Evolutionary conservation across 2,113 vertebrate genomes (phyloP).

Genomic region (Pelvicachromis taeniatus): DNA sequence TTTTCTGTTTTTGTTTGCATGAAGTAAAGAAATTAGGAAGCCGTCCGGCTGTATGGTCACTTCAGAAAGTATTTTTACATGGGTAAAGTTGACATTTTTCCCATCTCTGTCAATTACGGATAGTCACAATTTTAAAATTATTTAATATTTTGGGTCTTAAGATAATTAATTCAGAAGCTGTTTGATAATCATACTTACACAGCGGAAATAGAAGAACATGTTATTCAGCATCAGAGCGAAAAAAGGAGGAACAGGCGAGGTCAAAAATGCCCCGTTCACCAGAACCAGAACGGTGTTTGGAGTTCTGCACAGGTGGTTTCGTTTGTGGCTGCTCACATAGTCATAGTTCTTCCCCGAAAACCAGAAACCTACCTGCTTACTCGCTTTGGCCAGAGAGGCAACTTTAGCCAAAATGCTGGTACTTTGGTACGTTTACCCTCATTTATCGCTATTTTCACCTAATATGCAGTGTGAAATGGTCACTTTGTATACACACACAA

Average conservation of each 20-base stretch:
- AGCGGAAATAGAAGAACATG: background rate
- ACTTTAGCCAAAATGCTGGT: background rate
- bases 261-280: background rate
- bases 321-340: too few relatives aligned
- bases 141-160: background rate
- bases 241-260: background rate
- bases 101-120: background rate
- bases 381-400: background rate
- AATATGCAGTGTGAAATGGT: background rate
- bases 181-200: background rate
- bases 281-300: background rate
- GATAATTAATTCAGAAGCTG: background rate
- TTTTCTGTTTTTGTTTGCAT: background rate
- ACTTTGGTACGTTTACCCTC: background rate
- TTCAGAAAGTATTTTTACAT: background rate
- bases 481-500: background rate
- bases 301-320: background rate
- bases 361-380: background rate
- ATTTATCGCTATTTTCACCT: background rate
- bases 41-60: rapidly evolving
- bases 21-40: background rate
- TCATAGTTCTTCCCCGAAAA: background rate
- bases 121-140: background rate
- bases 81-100: background rate
- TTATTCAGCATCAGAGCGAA: background rate